Conservation (phyloP, 2,888 invertebrate species). For the Acleris sparsana region DNA sequence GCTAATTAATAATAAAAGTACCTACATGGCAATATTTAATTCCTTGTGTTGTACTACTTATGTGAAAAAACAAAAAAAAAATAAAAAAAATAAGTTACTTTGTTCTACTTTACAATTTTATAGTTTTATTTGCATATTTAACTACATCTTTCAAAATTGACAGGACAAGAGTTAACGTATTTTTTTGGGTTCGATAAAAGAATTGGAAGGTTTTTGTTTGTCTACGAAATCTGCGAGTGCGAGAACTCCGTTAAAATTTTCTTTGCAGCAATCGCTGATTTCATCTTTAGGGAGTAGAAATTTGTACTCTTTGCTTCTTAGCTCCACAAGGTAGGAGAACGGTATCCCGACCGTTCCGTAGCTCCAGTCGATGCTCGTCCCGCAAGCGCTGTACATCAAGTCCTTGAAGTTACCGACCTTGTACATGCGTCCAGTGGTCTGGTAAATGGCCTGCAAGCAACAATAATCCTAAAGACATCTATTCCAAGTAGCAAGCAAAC, state of each 20-base stretch:
- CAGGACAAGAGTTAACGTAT: neutral
- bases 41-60: no score
- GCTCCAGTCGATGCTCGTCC: constrained; percentile 79
- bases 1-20: no score
- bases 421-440: constrained; percentile 70
- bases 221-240: constrained; percentile 67
- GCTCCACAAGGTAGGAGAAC: constrained; percentile 71
- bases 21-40: no score
- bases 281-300: constrained; percentile 66
- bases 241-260: constrained; percentile 60
- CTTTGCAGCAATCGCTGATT: constrained; percentile 67
- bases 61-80: no score
- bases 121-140: neutral
- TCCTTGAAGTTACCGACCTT: constrained; percentile 78
- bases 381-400: constrained; percentile 71
- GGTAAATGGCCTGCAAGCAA: constrained; percentile 68
- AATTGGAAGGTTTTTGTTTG: constrained; percentile 60
- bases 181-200: constrained; percentile 47
- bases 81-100: no score
- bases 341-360: constrained; percentile 73
- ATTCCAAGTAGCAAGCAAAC: no score
- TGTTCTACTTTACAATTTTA: neutral
- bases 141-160: neutral
- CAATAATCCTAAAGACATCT: neutral
- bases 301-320: constrained; percentile 66